Conservation (phyloP, 2,113 vertebrate species). For the Cyanocitta stelleri region DNA sequence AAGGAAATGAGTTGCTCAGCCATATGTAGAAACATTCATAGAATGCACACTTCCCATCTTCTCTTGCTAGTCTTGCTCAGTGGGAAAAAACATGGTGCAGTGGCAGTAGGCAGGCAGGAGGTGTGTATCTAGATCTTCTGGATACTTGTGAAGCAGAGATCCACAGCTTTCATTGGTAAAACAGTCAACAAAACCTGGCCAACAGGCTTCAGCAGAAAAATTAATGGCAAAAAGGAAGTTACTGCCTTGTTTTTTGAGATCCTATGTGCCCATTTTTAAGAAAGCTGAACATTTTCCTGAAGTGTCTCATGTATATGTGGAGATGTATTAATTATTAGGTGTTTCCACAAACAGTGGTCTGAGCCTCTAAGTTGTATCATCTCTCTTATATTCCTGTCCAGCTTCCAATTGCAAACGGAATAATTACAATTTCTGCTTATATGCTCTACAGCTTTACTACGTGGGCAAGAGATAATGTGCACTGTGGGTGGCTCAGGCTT, state of each 20-base stretch:
- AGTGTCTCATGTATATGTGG: not conserved
- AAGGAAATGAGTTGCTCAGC: not conserved
- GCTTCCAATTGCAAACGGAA: not conserved
- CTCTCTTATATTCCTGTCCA: not conserved
- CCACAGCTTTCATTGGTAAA: not conserved
- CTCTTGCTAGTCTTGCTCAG: not conserved
- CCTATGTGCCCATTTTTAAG: not conserved
- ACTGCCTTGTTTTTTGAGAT: not conserved
- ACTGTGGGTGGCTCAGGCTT: not conserved
- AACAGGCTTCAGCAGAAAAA: not conserved
- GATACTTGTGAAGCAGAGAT: not conserved
- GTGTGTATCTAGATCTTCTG: not conserved
- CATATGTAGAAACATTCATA: accelerated
- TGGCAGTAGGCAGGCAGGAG: not conserved
- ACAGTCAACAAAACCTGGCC: not conserved
- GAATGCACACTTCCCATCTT: not conserved
- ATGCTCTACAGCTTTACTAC: not conserved
- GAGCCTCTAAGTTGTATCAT: not conserved
- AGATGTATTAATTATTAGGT: not conserved
- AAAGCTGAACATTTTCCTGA: not conserved
- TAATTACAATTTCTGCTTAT: not conserved
- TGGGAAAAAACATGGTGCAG: not conserved
- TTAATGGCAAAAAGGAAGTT: not conserved
- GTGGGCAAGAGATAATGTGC: not conserved
- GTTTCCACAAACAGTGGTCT: not conserved